A percentile compares a stretch with the other conserved stretches of the same genome.
Evolutionary conservation across 2,888 invertebrate species (phyloP).

Genomic region (Itoplectis maculator): DNA sequence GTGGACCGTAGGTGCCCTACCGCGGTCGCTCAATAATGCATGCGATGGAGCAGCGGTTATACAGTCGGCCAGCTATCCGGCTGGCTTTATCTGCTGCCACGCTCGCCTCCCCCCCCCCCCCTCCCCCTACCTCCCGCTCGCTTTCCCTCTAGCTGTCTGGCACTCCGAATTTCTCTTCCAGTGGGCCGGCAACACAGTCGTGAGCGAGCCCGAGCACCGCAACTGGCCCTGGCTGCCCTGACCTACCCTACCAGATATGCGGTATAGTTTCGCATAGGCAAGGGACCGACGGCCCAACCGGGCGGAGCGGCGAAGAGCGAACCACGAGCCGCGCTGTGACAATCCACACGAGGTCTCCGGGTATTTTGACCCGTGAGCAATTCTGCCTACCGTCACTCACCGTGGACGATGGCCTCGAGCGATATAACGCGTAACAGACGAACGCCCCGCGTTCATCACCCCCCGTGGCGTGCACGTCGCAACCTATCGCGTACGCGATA

Average conservation of each 20-base stretch:
- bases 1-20: constrained; percentile 53
- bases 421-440: constrained; percentile 39
- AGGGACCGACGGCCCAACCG: neutral
- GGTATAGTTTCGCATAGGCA: constrained; percentile 1
- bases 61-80: constrained; percentile 59
- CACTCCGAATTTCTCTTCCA: constrained; percentile 34
- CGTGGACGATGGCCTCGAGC: constrained; percentile 34
- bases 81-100: constrained; percentile 68
- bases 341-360: constrained; percentile 19
- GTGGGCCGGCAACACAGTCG: constrained; percentile 4
- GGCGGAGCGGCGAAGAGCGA: neutral
- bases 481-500: neutral
- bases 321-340: constrained; percentile 13
- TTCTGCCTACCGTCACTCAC: constrained; percentile 56
- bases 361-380: constrained; percentile 47
- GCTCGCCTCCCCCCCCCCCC: constrained; percentile 62
- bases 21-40: constrained; percentile 75
- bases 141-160: constrained; percentile 6
- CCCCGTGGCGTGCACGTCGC: neutral
- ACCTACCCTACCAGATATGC: neutral
- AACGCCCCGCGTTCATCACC: constrained; percentile 30
- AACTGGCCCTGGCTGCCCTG: neutral
- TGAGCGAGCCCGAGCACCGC: neutral
- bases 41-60: constrained; percentile 70
- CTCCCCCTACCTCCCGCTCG: constrained; percentile 45